Evolutionary conservation across 2,113 vertebrate species (phyloP), one percentile per base, ranked within the genome.

Genomic region (Boleophthalmus pectinirostris): DNA sequence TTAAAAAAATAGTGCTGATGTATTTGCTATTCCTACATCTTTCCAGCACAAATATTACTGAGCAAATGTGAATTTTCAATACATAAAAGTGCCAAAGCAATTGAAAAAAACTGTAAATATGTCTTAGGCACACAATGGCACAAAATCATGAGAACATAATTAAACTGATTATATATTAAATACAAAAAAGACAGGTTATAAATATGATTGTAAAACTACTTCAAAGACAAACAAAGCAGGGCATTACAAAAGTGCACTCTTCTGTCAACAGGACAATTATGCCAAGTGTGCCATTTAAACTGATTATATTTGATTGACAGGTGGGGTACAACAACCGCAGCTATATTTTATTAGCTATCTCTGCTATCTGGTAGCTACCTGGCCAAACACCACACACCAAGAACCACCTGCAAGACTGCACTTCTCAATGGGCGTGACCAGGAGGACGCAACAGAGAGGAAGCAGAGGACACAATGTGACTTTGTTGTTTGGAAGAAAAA

Each of bases 301-400:
- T 86, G 91, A 93, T 92, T 82, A 81, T 80, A 85, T 89, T 76
- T 82, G 70, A 67, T 82, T 86, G 85, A 90, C 81, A 85, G 84
- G 58, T 84, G 87, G 86, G 88, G 88, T 85, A 88, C 83, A 91
- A 87, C 90, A 82, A 78, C 82, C 76, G 83, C 89, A 87, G 89
- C 86, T 88, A 87, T 85, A 90, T 89, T 90, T 89, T 91, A 89
- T 89, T 87, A 82, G 80, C 86, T 83, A 78, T 80, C n/a, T n/a
- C n/a, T n/a, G n/a, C n/a, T n/a, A n/a, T n/a, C n/a, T n/a, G n/a
- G n/a, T n/a, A n/a, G n/a, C n/a, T n/a, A n/a, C n/a, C n/a, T n/a
- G n/a, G n/a, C n/a, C n/a, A 78, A 79, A 66, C 33, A 15, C 81
- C 77, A 74, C 75, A 53, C 25, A 11, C 82, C 75, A 74, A 70